These are phyloP conservation scores for Anguilla megastoma DNA, from an alignment of 2,797 vertebrate species.

Conservation along the genomic window DNA sequence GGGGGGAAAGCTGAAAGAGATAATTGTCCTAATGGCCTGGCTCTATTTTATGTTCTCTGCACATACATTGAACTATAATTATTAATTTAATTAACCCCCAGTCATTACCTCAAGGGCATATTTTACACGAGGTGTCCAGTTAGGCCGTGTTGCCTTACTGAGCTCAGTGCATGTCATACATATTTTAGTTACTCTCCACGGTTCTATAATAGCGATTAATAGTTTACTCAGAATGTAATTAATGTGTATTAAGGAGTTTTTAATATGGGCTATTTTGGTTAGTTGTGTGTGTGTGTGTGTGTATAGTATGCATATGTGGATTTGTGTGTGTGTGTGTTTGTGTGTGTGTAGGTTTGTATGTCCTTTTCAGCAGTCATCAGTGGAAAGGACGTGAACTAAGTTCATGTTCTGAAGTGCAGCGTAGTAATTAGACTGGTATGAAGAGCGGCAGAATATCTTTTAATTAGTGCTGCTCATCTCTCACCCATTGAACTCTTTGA, in stretches of 20 bases:
- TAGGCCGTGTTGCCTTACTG: slow-evolving; percentile 43
- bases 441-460: neutral
- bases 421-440: neutral
- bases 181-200: slow-evolving; percentile 7
- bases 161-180: slow-evolving; percentile 51
- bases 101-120: slow-evolving; percentile 65
- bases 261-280: neutral
- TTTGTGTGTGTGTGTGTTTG: neutral
- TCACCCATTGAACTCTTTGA: neutral
- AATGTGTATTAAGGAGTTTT: neutral
- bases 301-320: neutral
- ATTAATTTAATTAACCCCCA: slow-evolving; percentile 67
- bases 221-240: neutral
- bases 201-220: neutral
- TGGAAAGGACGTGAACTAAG: neutral
- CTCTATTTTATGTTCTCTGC: slow-evolving; percentile 65
- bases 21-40: slow-evolving; percentile 60
- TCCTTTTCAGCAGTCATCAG: neutral
- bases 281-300: neutral
- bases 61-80: slow-evolving; percentile 67
- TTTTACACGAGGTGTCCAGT: slow-evolving; percentile 57
- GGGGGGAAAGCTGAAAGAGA: slow-evolving; percentile 48
- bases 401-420: neutral
- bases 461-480: neutral
- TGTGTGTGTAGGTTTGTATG: neutral